These are phyloP conservation scores for Drosophila pectinifera DNA, from an alignment of 1,140 invertebrate species.

Conservation along the genomic window DNA sequence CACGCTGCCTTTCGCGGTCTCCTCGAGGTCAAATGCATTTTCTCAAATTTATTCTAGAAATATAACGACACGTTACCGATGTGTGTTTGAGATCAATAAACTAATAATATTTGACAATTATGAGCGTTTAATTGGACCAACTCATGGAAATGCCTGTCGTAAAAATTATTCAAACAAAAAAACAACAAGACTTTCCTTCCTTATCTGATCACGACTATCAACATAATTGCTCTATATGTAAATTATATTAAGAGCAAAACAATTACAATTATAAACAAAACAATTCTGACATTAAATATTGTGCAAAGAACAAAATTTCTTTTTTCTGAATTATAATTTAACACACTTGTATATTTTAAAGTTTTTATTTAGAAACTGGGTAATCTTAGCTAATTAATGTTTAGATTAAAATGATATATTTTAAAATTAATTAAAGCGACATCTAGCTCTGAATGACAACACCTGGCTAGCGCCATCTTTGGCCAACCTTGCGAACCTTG, in stretches of 20 bases:
- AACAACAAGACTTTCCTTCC: not conserved
- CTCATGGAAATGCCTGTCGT: not conserved
- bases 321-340: too few species aligned
- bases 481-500: not conserved
- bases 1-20: conserved; percentile 42
- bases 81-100: not conserved
- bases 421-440: not conserved
- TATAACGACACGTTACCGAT: too few species aligned
- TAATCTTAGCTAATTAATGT: not conserved
- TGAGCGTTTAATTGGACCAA: not conserved
- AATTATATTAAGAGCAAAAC: not conserved
- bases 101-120: too few species aligned
- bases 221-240: not conserved
- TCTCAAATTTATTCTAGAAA: not conserved
- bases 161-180: too few species aligned
- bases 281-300: too few species aligned
- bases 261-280: not conserved
- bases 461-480: not conserved
- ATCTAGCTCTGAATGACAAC: not conserved
- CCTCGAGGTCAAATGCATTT: not conserved
- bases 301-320: too few species aligned
- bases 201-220: not conserved
- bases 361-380: not conserved
- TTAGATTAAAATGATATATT: not conserved
- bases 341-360: too few species aligned